phyloP scores from a whole-genome alignment of 2,113 vertebrate species.

The Condylura cristata region DNA sequence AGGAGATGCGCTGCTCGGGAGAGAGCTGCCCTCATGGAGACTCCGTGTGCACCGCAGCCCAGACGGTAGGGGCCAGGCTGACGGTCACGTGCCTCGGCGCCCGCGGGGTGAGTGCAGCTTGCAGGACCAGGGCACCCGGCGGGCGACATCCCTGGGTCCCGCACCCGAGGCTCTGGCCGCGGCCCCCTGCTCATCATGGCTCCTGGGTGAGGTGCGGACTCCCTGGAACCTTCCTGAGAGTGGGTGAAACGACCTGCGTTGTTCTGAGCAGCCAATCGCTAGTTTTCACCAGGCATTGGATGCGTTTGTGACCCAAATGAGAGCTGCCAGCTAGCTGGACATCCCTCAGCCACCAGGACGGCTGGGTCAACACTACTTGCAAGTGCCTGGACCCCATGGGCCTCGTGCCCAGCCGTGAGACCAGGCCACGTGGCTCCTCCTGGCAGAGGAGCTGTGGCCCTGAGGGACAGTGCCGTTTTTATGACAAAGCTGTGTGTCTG shows the following conservation, averaged over 20 bases:
- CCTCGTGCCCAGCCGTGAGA: background rate
- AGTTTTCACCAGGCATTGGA: background rate
- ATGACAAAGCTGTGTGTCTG: background rate
- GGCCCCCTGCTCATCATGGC: background rate
- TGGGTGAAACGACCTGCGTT: background rate
- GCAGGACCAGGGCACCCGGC: too few species aligned
- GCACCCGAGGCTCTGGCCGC: too few species aligned
- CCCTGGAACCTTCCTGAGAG: background rate
- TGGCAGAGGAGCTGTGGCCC: background rate
- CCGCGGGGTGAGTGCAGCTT: too few species aligned
- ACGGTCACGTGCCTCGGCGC: too few species aligned
- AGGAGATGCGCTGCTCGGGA: too few species aligned
- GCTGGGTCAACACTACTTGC: background rate
- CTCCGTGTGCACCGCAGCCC: too few species aligned
- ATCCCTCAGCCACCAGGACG: too few species aligned
- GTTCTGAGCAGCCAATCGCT: background rate
- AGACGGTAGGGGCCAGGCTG: too few species aligned
- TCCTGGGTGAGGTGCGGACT: background rate
- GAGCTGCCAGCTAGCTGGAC: background rate
- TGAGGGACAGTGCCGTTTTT: background rate
- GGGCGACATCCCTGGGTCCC: too few species aligned
- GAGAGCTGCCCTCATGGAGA: too few species aligned
- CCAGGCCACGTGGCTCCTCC: background rate
- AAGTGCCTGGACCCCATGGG: background rate
- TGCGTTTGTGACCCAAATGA: background rate